Evolutionary conservation across 2,797 vertebrate species (phyloP).

Genomic region (Onychomys torridus): DNA sequence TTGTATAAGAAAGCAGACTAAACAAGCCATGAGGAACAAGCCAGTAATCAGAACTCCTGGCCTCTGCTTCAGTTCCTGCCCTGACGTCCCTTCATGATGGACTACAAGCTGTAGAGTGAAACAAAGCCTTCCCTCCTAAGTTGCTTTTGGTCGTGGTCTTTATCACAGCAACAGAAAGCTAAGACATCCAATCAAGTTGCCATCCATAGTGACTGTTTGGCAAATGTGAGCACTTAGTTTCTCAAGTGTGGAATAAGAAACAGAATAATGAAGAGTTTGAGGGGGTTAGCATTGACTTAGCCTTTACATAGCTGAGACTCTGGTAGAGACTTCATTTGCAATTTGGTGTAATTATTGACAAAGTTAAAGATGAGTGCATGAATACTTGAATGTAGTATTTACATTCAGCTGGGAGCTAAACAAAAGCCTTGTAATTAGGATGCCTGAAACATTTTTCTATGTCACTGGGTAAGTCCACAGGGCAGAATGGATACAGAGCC

Average conservation of each 20-base stretch:
- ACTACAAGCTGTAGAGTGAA: neutral
- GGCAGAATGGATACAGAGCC: neutral
- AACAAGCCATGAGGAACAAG: neutral
- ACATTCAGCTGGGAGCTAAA: neutral
- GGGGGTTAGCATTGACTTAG: neutral
- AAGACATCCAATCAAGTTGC: neutral
- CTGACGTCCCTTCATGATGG: neutral
- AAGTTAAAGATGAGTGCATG: slow-evolving; percentile 29
- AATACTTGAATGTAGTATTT: neutral
- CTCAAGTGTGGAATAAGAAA: neutral
- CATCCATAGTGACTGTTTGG: neutral
- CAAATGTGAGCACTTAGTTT: neutral
- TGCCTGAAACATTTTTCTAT: slow-evolving; percentile 34
- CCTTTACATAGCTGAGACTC: neutral
- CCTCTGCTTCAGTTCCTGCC: neutral
- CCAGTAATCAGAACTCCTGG: neutral
- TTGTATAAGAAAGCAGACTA: neutral
- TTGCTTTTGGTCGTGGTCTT: neutral
- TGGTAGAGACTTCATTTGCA: neutral
- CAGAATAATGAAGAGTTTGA: neutral
- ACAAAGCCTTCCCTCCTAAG: neutral
- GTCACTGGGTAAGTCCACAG: neutral
- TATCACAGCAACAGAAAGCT: neutral
- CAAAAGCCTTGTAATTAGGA: slow-evolving; percentile 34
- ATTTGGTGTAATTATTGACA: slow-evolving; percentile 37